Base-by-base conservation (phyloP, 2,797 vertebrate species). In the Remorina albescens region DNA sequence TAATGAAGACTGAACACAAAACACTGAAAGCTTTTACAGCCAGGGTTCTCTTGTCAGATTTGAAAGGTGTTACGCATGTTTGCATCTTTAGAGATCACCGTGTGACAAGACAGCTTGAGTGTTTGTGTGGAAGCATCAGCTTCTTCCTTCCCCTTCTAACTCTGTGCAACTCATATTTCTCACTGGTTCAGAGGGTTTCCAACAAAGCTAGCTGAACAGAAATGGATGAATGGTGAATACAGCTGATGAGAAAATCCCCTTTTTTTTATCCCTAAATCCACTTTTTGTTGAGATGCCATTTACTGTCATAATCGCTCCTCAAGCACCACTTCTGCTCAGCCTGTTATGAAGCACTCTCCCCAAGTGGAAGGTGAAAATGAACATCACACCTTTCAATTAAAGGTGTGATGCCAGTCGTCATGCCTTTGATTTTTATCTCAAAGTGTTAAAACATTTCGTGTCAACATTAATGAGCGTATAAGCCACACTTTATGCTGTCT, bases 351-450 rank as follows among this genome's bases (percentile, higher is more conserved):
- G 60, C 77, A 8, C 81, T 76, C 71, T 26, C 64, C 39, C 23
- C 36, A 65, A 89, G 74, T 85, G 86, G 83, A 80, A 91, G 85
- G 86, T 90, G 86, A 85, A 89, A 91, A 91, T 85, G 85, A 92
- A 77, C 79, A 78, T 84, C 46, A 21, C 81, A 88, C 83, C 71
- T 80, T 78, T 85, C 70, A 60, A 36, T 49, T 76, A 83, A 85
- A 80, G 76, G 61, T 39, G 50, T 34, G 62, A 71, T 8, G 39
- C 62, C 62, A 71, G 65, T 82, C 78, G 78, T 81, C 82, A 19
- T 74, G 77, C 79, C 61, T 87, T 65, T 87, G 73, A 85, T 86
- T 83, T 83, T 75, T 58, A 83, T 80, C 71, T 32, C 42, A 16
- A 62, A 78, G 87, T 85, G 86, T 85, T 91, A 83, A 91, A 89